Base-by-base conservation (phyloP, 1,140 invertebrate species). In the Zaprionus ornatus region DNA sequence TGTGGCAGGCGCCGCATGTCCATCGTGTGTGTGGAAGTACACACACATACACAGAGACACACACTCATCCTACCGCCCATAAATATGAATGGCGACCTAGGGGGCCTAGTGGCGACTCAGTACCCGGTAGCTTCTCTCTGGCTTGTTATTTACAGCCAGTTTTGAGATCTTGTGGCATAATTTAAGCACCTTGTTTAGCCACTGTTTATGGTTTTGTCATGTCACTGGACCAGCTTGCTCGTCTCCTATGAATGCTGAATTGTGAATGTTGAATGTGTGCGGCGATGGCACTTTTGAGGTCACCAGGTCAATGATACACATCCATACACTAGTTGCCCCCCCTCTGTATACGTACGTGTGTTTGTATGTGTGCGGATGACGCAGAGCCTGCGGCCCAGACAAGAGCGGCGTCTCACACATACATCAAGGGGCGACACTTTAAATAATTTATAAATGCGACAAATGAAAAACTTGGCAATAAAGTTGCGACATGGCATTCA, bases 101-200 rank as follows among this genome's bases (percentile, higher is more conserved):
- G 25, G 61, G n/a, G 40, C 40, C 40, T 42, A 42, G 40, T 42
- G n/a, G n/a, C 40, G 40, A 45, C n/a, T n/a, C 40, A 5, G 15
- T 45, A 45, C 6, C 40, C 40, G n/a, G 40, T 45, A 7, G 40
- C 40, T 9, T n/a, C 40, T 17, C 29, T 73, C 64, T 64, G 56
- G 85, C 78, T 81, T 79, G 84, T 88, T 88, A 90, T 88, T 88
- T 88, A 88, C 86, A 90, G 79, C 79, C 78, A 70, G 81, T 79
- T 90, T 78, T 85, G 78, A 85, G 79, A 90, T 85, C 79, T 85
- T 88, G 86, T 90, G 86, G 85, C 85, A 88, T 88, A 90, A 88
- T 88, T 88, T 88, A 88, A 88, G 85, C 85, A 88, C 85, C 85
- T 88, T 88, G 81, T 88, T 88, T 88, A 88, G 85, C 85, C 85